These are phyloP conservation scores for Podocnemis expansa DNA, from an alignment of 2,113 vertebrate species.

Conservation along the genomic window DNA sequence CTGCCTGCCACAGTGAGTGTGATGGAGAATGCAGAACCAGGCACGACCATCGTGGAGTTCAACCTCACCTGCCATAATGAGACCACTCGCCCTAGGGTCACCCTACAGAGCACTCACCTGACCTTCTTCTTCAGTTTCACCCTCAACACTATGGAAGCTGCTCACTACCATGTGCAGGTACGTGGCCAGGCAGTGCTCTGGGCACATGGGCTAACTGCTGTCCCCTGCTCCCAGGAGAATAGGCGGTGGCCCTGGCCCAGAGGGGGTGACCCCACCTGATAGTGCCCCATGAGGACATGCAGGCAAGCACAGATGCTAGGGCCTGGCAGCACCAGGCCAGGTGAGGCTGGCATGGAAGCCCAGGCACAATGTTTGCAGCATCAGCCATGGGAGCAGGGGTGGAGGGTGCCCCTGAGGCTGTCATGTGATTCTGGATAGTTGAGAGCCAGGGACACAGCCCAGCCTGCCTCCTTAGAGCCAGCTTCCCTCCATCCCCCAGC, in stretches of 20 bases:
- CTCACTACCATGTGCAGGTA: slow-evolving; percentile 35
- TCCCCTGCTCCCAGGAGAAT: neutral
- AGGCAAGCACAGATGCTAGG: neutral
- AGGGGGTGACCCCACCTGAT: neutral
- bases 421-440: neutral
- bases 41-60: slow-evolving; percentile 19
- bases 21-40: slow-evolving; percentile 32
- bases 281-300: too few relatives aligned
- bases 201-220: neutral
- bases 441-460: neutral
- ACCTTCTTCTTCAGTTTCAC: slow-evolving; percentile 61
- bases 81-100: slow-evolving; percentile 16
- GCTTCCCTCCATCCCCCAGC: too few relatives aligned
- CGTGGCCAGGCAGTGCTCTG: too few relatives aligned
- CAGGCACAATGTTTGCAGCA: neutral
- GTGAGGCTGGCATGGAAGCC: neutral
- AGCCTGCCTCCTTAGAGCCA: neutral
- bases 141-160: neutral
- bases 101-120: slow-evolving; percentile 9
- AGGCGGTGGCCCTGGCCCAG: neutral
- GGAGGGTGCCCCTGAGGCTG: neutral
- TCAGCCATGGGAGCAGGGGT: neutral
- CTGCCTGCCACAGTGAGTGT: slow-evolving; percentile 60
- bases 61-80: slow-evolving; percentile 58
- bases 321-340: neutral